A percentile compares a stretch with the other conserved stretches of the same genome.
Evolutionary conservation across 64 coral and sea anemone species (phyloP).

Genomic region (Pocillopora verrucosa): DNA sequence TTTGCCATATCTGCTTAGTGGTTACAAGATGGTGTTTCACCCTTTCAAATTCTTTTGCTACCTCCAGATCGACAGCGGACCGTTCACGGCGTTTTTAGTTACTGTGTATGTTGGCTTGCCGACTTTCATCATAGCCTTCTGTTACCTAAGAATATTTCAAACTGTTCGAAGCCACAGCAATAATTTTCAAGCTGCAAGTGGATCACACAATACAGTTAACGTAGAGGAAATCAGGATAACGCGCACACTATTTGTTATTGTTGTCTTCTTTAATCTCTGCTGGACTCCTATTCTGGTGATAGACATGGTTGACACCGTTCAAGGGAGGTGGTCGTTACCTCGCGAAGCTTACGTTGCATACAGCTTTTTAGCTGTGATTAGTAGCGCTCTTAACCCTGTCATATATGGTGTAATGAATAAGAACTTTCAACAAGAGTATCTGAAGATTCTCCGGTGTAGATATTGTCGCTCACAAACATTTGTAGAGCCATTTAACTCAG

Average conservation of each 20-base stretch:
- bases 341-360: slow-evolving; percentile 53
- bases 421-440: slow-evolving; percentile 62
- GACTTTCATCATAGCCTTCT: slow-evolving; percentile 58
- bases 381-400: slow-evolving; percentile 65
- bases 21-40: slow-evolving; percentile 66
- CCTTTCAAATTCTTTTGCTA: slow-evolving; percentile 76
- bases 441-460: slow-evolving; percentile 38
- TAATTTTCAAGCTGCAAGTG: slow-evolving; percentile 36
- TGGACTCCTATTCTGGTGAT: slow-evolving; percentile 64
- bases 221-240: slow-evolving; percentile 80
- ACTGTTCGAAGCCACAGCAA: slow-evolving; percentile 53
- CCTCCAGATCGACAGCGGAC: slow-evolving; percentile 14
- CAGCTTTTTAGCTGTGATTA: slow-evolving; percentile 64
- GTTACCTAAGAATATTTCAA: slow-evolving; percentile 74
- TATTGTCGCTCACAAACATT: not conserved
- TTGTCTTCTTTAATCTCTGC: slow-evolving; percentile 55
- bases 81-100: slow-evolving; percentile 31
- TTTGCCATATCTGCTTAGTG: slow-evolving; percentile 59
- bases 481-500: not conserved
- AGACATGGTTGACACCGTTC: slow-evolving; percentile 63
- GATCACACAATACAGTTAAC: slow-evolving; percentile 8
- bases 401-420: slow-evolving; percentile 77
- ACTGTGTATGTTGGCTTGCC: slow-evolving; percentile 54
- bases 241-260: slow-evolving; percentile 62
- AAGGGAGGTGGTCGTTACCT: slow-evolving; percentile 58